Conservation (phyloP, 2,113 vertebrate genomes). For the Orthochromis indermauri region DNA sequence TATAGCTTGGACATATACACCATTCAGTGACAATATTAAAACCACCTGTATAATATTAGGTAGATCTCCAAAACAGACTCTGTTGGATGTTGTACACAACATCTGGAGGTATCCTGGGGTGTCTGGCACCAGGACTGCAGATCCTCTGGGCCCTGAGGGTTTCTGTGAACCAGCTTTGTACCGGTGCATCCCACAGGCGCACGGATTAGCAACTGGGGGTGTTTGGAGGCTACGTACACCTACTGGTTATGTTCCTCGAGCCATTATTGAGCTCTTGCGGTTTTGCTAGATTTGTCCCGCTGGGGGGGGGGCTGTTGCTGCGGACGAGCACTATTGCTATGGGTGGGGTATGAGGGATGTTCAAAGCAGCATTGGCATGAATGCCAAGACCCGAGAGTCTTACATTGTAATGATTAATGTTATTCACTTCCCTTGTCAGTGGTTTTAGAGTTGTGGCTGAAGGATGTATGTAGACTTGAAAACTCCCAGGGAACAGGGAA, state of each 20-base stretch:
- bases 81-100: neutral
- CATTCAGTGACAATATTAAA: neutral
- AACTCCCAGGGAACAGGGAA: neutral
- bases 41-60: neutral
- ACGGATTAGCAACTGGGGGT: neutral
- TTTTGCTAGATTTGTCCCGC: neutral
- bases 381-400: neutral
- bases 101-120: neutral
- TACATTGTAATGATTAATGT: neutral
- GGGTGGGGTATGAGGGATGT: neutral
- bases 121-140: neutral
- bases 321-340: neutral
- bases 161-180: neutral
- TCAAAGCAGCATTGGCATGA: neutral
- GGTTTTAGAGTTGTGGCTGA: neutral
- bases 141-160: neutral
- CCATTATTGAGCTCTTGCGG: neutral
- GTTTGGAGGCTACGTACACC: neutral
- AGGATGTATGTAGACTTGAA: neutral
- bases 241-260: neutral
- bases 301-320: neutral
- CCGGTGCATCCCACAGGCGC: neutral
- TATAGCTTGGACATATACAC: neutral
- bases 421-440: neutral
- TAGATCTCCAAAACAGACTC: neutral